phyloP scores from a whole-genome alignment of 2,797 vertebrate genomes.

The Xerus rutilus region DNA sequence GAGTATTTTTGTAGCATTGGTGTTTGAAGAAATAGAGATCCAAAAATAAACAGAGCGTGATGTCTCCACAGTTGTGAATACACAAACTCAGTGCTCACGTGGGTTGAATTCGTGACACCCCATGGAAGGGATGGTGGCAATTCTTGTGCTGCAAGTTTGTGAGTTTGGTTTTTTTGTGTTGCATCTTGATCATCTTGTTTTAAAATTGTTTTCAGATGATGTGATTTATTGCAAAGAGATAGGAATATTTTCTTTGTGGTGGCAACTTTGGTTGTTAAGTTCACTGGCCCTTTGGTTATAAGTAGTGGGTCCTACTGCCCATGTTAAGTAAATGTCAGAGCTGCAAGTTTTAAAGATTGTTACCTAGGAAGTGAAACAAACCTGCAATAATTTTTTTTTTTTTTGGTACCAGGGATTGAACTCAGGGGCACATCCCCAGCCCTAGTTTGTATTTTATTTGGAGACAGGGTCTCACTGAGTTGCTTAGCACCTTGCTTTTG shows the following conservation, averaged over 20 bases:
- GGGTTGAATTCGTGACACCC: background rate
- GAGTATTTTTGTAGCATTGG: conserved; percentile 65
- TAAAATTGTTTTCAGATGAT: conserved; percentile 20
- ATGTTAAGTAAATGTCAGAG: background rate
- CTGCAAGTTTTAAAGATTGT: background rate
- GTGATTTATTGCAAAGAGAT: background rate
- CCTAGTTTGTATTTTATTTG: too few species aligned
- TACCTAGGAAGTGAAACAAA: conserved; percentile 1
- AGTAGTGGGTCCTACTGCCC: background rate
- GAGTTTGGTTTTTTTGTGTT: background rate
- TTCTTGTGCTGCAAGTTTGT: background rate
- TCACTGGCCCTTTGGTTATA: background rate
- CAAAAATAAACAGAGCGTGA: conserved; percentile 76
- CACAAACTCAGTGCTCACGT: background rate
- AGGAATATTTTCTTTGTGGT: background rate
- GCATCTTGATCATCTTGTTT: background rate
- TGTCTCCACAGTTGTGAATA: conserved; percentile 64
- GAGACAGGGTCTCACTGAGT: too few species aligned
- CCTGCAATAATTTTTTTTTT: background rate
- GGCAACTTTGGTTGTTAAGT: background rate
- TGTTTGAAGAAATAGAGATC: conserved; percentile 65
- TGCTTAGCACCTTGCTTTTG: too few species aligned
- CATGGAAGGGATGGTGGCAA: background rate
- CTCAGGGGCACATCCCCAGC: too few species aligned
- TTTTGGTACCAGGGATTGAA: too few species aligned